These are phyloP conservation scores for Sphyrna mokarran DNA, from an alignment of 2,113 vertebrate species.

Conservation along the genomic window DNA sequence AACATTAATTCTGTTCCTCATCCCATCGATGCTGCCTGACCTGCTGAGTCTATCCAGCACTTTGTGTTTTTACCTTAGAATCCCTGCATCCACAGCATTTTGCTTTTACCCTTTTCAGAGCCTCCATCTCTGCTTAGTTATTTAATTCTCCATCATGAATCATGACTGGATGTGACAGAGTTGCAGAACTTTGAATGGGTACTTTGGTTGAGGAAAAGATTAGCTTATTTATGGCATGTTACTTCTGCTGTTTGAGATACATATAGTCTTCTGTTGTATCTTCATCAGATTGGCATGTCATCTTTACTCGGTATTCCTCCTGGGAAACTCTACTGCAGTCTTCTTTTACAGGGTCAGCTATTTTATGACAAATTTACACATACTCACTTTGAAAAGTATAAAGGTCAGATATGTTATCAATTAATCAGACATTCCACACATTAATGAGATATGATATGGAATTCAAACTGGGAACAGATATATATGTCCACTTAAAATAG, in stretches of 20 bases:
- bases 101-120: no score
- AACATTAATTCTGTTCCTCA: no score
- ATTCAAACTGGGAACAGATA: background rate
- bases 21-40: no score
- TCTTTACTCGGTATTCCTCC: background rate
- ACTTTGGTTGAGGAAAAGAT: no score
- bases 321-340: background rate
- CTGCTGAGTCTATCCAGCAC: no score
- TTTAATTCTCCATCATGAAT: background rate
- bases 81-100: no score
- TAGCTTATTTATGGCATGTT: no score
- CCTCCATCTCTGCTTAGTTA: background rate
- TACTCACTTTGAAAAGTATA: background rate
- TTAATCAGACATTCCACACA: background rate
- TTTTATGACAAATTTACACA: background rate
- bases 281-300: background rate
- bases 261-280: background rate
- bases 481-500: background rate
- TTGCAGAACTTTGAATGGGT: no score
- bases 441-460: background rate
- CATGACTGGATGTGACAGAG: background rate
- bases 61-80: no score
- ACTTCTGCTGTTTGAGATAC: background rate
- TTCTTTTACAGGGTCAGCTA: background rate
- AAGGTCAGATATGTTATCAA: background rate